Base-by-base conservation (phyloP, 2,113 vertebrate genomes). In the Dipodomys stephensi region DNA sequence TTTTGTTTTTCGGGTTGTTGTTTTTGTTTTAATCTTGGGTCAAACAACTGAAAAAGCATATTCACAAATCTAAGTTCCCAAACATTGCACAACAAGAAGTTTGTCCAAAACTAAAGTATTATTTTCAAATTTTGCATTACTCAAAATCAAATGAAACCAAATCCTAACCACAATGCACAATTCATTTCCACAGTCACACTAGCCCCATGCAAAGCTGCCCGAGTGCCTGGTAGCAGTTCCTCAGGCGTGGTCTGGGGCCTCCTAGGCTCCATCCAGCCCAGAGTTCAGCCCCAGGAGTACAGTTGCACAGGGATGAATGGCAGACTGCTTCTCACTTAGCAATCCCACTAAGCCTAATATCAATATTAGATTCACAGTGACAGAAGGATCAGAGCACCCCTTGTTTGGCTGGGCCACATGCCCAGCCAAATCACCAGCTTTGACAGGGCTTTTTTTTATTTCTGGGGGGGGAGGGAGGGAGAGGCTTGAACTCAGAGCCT, bases 141-240 rank as follows among this genome's bases (percentile, higher is more conserved):
- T 53, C 83, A 67, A 87, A 93, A 77, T 76, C 68, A 91, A 92
- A 60, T 96, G 22, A 87, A 83, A 87, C 86, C 44, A 87, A 86
- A 65, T 44, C 76, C 35, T 77, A 83, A 85, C 64, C 93, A n/a
- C 85, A 80, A 77, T 88, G 60, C 82, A 82, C 86, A 91, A 49
- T 76, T 60, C 87, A 44, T 53, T 44, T 79, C 74, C 83, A 85
- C 20, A 10, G 64, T 35, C 22, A 19, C 53, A 80, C 18, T 16
- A 73, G 83, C 44, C 49, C 69, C n/a, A 49, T 81, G 73, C 73
- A 62, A 76, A 85, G 25, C 20, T 85, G 25, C 85, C 62, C 49
- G 49, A 49, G 0, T 8, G 62, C 4, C 23, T 25, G 30, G 71
- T 39, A 35, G 19, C 0, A 53, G n/a, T 65, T 53, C 65, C 22